Evolutionary conservation across 2,113 vertebrate genomes (phyloP).

Genomic region (Urocynchramus pylzowi): DNA sequence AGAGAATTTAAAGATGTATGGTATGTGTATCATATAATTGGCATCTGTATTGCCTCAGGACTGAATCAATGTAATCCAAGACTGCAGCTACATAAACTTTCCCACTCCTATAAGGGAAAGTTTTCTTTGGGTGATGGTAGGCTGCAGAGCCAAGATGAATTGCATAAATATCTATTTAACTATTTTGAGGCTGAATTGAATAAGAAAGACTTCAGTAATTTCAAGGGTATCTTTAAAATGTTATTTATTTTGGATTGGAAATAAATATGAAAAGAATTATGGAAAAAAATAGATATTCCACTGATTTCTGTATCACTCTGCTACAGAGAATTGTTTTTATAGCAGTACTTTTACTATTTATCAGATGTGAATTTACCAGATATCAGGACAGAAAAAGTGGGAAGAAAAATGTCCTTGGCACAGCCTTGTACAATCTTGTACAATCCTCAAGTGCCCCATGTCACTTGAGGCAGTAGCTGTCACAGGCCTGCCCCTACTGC

Average conservation of each 20-base stretch:
- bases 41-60: slow-evolving; percentile 5
- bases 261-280: neutral
- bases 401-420: neutral
- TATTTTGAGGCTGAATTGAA: neutral
- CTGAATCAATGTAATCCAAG: neutral
- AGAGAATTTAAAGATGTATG: neutral
- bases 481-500: neutral
- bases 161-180: neutral
- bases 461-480: neutral
- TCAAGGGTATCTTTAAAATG: neutral
- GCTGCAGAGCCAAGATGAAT: neutral
- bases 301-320: neutral
- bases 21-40: neutral
- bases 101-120: neutral
- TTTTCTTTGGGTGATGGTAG: neutral
- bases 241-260: neutral
- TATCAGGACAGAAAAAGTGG: neutral
- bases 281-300: neutral
- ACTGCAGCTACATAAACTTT: slow-evolving; percentile 22
- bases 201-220: neutral
- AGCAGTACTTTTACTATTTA: neutral
- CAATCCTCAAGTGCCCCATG: neutral
- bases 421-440: neutral
- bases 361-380: neutral
- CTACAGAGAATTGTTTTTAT: neutral